A percentile compares a stretch with the other conserved stretches of the same genome.
These are phyloP conservation scores for Drosophila longiperda DNA, from an alignment of 2,888 invertebrate species.

Conservation along the genomic window DNA sequence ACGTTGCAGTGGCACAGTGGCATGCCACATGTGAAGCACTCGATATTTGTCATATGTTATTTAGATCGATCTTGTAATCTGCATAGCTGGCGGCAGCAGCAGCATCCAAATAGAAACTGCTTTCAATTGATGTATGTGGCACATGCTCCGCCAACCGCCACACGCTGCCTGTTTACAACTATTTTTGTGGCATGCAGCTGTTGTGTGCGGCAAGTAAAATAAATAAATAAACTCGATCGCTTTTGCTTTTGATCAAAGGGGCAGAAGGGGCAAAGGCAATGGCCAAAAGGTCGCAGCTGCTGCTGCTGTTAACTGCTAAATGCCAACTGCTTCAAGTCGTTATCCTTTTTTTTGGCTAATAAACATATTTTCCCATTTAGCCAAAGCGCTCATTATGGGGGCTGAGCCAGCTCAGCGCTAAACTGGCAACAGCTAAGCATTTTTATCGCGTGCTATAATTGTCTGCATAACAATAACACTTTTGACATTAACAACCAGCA, in stretches of 20 bases:
- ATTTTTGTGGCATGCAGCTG: conserved; percentile 27
- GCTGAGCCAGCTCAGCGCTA: neutral
- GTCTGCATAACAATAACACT: conserved; percentile 79
- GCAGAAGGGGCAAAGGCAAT: neutral
- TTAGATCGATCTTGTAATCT: conserved; percentile 17
- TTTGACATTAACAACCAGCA: conserved; percentile 73
- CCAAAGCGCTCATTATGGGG: conserved; percentile 51
- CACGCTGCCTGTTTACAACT: conserved; percentile 31
- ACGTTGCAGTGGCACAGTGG: conserved; percentile 13
- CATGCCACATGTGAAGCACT: conserved; percentile 32
- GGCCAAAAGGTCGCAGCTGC: conserved; percentile 55
- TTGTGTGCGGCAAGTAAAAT: conserved; percentile 41
- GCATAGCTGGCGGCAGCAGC: neutral
- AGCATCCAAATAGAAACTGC: conserved; percentile 13
- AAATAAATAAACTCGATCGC: conserved; percentile 44
- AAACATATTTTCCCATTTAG: conserved; percentile 74
- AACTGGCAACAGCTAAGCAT: conserved; percentile 44
- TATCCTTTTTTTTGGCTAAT: conserved; percentile 62
- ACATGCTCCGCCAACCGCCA: neutral
- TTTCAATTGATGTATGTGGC: conserved; percentile 6
- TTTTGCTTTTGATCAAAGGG: conserved; percentile 37
- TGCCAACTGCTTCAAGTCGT: conserved; percentile 13
- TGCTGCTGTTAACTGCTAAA: conserved; percentile 23
- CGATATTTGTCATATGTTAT: conserved; percentile 49
- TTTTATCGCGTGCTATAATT: conserved; percentile 78